phyloP scores from a whole-genome alignment of 2,888 invertebrate species.

The Mythimna impura region DNA sequence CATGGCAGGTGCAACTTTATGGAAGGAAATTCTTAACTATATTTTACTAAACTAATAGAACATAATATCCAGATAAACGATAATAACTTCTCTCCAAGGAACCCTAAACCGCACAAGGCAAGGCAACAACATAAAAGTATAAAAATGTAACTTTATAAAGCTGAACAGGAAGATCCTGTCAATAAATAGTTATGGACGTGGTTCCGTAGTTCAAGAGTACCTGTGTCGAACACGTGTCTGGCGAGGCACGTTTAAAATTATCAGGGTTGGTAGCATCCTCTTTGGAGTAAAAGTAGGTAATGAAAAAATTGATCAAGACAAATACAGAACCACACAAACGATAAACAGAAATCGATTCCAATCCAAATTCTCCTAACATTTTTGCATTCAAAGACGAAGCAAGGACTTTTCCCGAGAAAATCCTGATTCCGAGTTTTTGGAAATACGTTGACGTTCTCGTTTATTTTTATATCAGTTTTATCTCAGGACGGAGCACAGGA shows the following conservation, averaged over 20 bases:
- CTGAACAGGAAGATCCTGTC: slow-evolving; percentile 56
- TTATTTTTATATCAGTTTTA: slow-evolving; percentile 48
- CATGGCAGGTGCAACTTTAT: no score
- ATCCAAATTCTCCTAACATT: neutral
- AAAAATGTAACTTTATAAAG: slow-evolving; percentile 35
- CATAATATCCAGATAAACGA: no score
- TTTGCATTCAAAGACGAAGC: slow-evolving; percentile 10
- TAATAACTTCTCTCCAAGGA: slow-evolving; percentile 1
- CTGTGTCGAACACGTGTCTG: slow-evolving; percentile 49
- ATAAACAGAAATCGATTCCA: neutral
- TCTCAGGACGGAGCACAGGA: slow-evolving; percentile 33
- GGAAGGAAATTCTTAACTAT: no score
- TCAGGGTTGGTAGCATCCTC: neutral
- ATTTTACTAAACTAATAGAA: no score
- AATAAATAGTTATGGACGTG: slow-evolving; percentile 56
- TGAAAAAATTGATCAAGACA: no score
- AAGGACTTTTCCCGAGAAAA: neutral
- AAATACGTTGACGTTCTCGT: slow-evolving; percentile 28
- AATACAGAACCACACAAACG: neutral
- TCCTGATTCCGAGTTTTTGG: slow-evolving; percentile 23
- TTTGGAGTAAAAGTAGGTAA: neutral
- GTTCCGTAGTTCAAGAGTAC: slow-evolving; percentile 40
- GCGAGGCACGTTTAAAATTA: slow-evolving; percentile 2
- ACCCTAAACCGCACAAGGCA: slow-evolving; percentile 16
- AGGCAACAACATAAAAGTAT: slow-evolving; percentile 35